These are phyloP conservation scores for Oryctolagus cuniculus DNA, from an alignment of 2,113 vertebrate genomes.

Conservation along the genomic window DNA sequence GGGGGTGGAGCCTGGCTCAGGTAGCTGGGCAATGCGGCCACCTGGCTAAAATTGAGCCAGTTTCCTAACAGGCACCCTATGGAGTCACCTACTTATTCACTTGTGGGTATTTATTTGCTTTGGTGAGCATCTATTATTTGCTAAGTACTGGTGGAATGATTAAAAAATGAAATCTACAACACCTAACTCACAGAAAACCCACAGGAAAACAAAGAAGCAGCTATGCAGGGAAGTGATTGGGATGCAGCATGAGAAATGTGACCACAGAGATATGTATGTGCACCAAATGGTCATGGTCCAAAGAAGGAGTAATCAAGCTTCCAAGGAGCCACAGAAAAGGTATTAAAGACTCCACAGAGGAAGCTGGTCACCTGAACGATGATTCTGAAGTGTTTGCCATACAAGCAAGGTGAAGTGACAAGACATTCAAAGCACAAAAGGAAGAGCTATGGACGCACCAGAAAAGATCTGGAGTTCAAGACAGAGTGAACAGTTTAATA, in stretches of 20 bases:
- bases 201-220: neutral
- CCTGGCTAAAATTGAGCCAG: too few species aligned
- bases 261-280: neutral
- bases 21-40: too few species aligned
- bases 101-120: neutral
- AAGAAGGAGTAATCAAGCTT: neutral
- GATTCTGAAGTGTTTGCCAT: neutral
- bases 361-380: neutral
- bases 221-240: neutral
- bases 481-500: neutral
- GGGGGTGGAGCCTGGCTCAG: too few species aligned
- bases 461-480: neutral
- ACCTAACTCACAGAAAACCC: neutral
- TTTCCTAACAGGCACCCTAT: accelerated
- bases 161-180: neutral
- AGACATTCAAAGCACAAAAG: neutral
- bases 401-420: neutral
- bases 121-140: neutral
- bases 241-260: neutral
- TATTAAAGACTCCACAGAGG: neutral
- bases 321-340: neutral
- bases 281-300: neutral
- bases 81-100: neutral
- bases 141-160: neutral
- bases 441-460: neutral